phyloP scores from a whole-genome alignment of 1,140 invertebrate genomes.

The Scaptomyza montana region DNA sequence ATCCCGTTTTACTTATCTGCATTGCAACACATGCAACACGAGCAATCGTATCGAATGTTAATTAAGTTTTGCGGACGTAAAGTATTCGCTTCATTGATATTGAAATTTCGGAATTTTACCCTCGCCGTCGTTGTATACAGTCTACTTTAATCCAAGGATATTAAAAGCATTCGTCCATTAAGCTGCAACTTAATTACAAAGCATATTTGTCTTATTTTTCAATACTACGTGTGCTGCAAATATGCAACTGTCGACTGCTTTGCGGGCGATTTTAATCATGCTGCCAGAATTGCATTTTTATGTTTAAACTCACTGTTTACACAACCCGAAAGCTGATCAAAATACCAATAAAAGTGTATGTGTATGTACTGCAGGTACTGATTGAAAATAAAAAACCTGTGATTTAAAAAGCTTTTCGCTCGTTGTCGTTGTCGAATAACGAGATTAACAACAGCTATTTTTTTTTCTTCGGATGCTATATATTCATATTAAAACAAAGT shows the following conservation, averaged over 20 bases:
- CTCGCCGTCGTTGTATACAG: neutral
- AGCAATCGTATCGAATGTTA: constrained; percentile 9
- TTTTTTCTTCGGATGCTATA: neutral
- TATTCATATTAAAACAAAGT: neutral
- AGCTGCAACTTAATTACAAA: constrained; percentile 35
- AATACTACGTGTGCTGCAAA: constrained; percentile 18
- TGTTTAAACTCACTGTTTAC: constrained; percentile 47
- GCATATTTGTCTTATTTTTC: constrained; percentile 18
- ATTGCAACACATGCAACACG: neutral
- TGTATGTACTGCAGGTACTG: too few species aligned
- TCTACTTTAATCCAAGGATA: constrained; percentile 37
- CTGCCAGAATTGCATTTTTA: constrained; percentile 42
- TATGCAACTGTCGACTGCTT: constrained; percentile 14
- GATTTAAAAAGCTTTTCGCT: constrained; percentile 29
- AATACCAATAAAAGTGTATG: constrained; percentile 2
- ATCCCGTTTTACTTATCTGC: constrained; percentile 2
- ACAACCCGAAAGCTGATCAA: constrained; percentile 2
- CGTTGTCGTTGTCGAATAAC: constrained; percentile 25
- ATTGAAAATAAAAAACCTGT: neutral
- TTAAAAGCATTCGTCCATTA: constrained; percentile 39
- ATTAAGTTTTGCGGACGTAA: constrained; percentile 21
- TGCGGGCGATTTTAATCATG: constrained; percentile 20
- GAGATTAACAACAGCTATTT: constrained; percentile 29
- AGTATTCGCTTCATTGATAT: constrained; percentile 6
- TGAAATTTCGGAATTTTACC: neutral